phyloP scores from a whole-genome alignment of 2,888 invertebrate genomes.

The Drosophila borealis region DNA sequence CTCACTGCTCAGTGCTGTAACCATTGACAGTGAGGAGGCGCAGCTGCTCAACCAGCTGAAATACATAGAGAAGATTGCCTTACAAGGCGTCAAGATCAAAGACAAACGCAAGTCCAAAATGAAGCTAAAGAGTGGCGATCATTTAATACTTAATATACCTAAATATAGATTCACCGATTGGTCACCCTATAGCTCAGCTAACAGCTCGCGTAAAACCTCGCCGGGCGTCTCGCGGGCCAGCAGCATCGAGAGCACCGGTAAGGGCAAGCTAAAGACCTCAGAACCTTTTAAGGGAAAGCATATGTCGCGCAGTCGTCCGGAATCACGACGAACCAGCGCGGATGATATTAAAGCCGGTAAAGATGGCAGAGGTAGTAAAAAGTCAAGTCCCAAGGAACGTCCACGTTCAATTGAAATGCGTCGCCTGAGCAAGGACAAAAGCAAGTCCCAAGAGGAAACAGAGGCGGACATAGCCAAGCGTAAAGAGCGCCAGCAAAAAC shows the following conservation, averaged over 20 bases:
- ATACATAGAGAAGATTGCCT: constrained; percentile 84
- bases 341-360: constrained; percentile 76
- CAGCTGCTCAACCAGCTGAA: constrained; percentile 86
- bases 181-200: constrained; percentile 84
- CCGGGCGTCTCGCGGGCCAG: constrained; percentile 85
- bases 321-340: constrained; percentile 87
- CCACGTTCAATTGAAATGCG: constrained; percentile 88
- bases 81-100: constrained; percentile 85
- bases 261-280: constrained; percentile 79
- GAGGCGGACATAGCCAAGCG: constrained; percentile 89
- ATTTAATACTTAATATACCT: constrained; percentile 84
- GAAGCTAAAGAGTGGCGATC: constrained; percentile 84
- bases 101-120: constrained; percentile 84
- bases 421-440: constrained; percentile 86
- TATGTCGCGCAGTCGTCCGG: constrained; percentile 78
- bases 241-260: constrained; percentile 84
- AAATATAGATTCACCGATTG: constrained; percentile 84
- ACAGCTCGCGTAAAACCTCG: constrained; percentile 84
- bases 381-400: constrained; percentile 88
- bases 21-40: constrained; percentile 87
- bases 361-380: constrained; percentile 84
- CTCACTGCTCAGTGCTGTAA: constrained; percentile 84
- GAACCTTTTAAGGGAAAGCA: constrained; percentile 77
- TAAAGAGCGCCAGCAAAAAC: constrained; percentile 90
- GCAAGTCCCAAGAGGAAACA: constrained; percentile 90